Percentiles rank a stretch among this genome's conserved stretches.
Evolutionary conservation across 2,113 vertebrate genomes (phyloP).

Genomic region (Cervus canadensis): DNA sequence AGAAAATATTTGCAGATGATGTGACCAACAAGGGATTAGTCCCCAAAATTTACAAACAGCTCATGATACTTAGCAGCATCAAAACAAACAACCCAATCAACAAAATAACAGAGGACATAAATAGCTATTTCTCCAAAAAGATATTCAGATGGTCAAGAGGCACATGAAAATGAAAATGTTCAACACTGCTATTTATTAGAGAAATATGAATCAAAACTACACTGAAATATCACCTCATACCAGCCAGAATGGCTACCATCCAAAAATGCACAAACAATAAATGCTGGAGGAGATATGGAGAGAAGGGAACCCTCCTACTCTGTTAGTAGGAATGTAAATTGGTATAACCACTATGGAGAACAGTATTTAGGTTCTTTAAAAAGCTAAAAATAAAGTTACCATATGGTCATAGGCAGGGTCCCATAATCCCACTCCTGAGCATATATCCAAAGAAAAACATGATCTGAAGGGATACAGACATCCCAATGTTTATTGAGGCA

Average conservation of each 20-base stretch:
- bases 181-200: neutral
- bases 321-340: neutral
- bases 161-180: neutral
- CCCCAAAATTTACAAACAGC: neutral
- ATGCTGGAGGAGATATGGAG: neutral
- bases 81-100: neutral
- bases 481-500: neutral
- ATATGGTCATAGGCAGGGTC: neutral
- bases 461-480: neutral
- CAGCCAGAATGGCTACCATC: neutral
- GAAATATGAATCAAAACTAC: neutral
- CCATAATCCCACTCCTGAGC: neutral
- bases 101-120: neutral
- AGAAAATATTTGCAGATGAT: neutral
- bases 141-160: neutral
- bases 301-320: neutral
- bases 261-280: neutral
- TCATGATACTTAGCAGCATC: neutral
- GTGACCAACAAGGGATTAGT: neutral
- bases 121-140: neutral
- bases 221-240: neutral
- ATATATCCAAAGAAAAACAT: neutral
- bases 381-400: neutral
- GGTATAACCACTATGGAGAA: neutral
- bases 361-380: neutral